These are phyloP conservation scores for Strix aluco DNA, from an alignment of 2,113 vertebrate genomes.

Conservation along the genomic window DNA sequence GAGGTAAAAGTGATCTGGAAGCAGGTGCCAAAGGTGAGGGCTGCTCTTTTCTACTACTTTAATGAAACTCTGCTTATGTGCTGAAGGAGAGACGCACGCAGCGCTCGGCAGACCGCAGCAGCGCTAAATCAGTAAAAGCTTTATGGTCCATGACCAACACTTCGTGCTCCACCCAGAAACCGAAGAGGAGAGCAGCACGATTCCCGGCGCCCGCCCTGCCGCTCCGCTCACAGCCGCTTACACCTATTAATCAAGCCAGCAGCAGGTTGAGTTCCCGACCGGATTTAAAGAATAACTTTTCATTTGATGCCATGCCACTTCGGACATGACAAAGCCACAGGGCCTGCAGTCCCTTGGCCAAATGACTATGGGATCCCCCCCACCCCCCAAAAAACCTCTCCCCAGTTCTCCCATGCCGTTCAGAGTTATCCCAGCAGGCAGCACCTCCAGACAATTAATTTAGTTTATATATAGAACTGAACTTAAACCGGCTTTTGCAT, in stretches of 20 bases:
- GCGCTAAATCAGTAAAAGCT: neutral
- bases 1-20: neutral
- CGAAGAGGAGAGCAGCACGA: neutral
- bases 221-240: neutral
- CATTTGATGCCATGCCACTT: neutral
- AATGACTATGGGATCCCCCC: neutral
- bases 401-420: rapidly evolving
- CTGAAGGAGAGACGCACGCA: neutral
- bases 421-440: neutral
- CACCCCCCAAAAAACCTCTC: rapidly evolving
- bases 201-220: neutral
- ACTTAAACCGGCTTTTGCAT: neutral
- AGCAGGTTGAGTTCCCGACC: neutral
- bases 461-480: rapidly evolving
- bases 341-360: neutral
- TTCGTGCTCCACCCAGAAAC: slow-evolving; percentile 57
- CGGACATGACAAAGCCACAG: neutral
- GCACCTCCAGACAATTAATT: neutral
- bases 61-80: neutral
- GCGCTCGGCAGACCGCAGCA: neutral
- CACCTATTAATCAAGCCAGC: neutral
- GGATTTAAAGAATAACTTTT: neutral
- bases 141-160: slow-evolving; percentile 34
- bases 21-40: neutral
- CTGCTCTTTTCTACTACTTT: neutral